Evolutionary conservation across 2,888 invertebrate genomes (phyloP).

Genomic region (Hirtodrosophila trivittata): DNA sequence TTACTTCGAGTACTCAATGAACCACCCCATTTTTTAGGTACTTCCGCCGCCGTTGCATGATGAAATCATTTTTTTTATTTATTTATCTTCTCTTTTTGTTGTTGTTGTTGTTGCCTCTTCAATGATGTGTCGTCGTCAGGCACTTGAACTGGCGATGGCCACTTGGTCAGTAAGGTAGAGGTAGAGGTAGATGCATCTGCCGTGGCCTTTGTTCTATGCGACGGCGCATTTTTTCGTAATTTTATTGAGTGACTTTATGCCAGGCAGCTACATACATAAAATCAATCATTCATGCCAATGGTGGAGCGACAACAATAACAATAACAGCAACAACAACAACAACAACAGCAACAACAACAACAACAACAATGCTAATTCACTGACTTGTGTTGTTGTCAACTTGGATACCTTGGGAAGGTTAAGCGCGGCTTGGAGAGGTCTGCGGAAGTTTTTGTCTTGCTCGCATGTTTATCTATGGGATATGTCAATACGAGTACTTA

Average conservation of each 20-base stretch:
- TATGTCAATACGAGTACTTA: conserved; percentile 53
- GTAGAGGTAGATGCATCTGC: conserved; percentile 57
- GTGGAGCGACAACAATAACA: conserved; percentile 33
- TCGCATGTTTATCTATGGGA: conserved; percentile 67
- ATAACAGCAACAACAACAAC: conserved; percentile 20
- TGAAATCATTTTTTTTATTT: conserved; percentile 49
- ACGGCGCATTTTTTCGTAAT: conserved; percentile 72
- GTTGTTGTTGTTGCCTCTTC: conserved; percentile 23
- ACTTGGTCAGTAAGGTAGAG: conserved; percentile 69
- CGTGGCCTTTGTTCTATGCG: conserved; percentile 69
- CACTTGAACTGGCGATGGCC: conserved; percentile 57
- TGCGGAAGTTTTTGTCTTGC: conserved; percentile 62
- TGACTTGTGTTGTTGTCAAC: conserved; percentile 49
- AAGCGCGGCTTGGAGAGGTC: conserved; percentile 35
- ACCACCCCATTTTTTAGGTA: conserved; percentile 52
- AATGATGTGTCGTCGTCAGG: conserved; percentile 51
- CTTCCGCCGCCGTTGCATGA: conserved; percentile 62
- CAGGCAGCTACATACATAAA: conserved; percentile 72
- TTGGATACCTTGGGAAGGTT: conserved; percentile 58
- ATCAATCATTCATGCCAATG: conserved; percentile 68
- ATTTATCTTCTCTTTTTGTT: not conserved
- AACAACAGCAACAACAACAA: conserved; percentile 25
- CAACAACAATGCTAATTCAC: conserved; percentile 49
- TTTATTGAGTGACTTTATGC: conserved; percentile 78
- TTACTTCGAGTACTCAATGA: conserved; percentile 41